Evolutionary conservation across 2,888 invertebrate genomes (phyloP), one percentile per base, ranked within the genome.

Genomic region (Trissolcus brochymenae): DNA sequence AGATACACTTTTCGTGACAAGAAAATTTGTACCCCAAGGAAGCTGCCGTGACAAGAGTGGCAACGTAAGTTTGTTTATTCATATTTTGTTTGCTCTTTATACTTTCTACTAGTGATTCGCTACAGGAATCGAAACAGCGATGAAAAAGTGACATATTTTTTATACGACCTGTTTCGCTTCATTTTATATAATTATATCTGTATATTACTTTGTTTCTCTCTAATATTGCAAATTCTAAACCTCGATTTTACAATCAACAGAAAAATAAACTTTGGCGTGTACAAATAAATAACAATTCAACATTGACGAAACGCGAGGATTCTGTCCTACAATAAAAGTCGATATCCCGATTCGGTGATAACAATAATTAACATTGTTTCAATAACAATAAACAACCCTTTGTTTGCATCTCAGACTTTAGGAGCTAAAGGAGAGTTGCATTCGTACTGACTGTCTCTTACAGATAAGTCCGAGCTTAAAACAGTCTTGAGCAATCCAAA

Each of bases 1-100:
- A 61, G 75, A 80, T 81, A 81, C 73, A 82, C 53, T 73, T 57
- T 80, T 80, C 80, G 67, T 70, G 79, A 54, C 68, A 66, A 57
- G 55, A 68, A 76, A 76, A 74, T 79, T 79, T 76, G 76, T 79
- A 79, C 79, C 79, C 76, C 76, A 49, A 79, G 73, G 70, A 76
- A 79, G 79, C 60, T 73, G 76, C 73, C 76, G 14, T 72, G 53
- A 67, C 66, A 67, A 79, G 72, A 74, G 65, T 66, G 76, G 76
- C 79, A 79, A 72, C 76, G 17, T 70, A 46, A 59, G 40, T 57
- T 78, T 72, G 51, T 46, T 62, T 71, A 43, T 35, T 19, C 50
- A 50, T 51, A 21, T 35, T 59, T 17, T 50, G 11, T 25, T 61
- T 54, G 11, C 13, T 57, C 14, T 50, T 6, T 17, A 70, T 64